Evolutionary conservation across 2,888 invertebrate species (phyloP), one percentile per base, ranked within the genome.

Genomic region (Caenorhabditis sp.): DNA sequence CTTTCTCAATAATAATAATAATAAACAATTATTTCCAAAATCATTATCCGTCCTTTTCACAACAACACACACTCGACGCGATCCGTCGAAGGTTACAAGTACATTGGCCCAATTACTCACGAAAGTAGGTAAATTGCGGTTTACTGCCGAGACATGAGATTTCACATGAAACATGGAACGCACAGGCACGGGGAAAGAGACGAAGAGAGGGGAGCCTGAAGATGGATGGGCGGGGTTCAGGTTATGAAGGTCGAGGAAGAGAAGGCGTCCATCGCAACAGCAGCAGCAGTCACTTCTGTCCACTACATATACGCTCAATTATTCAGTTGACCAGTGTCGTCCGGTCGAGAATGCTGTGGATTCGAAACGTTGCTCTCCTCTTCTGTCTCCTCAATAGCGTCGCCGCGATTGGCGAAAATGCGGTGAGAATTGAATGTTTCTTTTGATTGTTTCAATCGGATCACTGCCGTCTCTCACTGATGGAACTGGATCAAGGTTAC

Each of bases 381-480:
- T 71, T 63, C 48, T 78, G 72, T 61, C 20, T 72, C 35, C 41
- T 66, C 35, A 45, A 45, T 52, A 62, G 56, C 22, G 80, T 27
- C 13, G 32, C 52, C 4, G 83, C 84, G 7, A 88, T 88, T 63
- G 88, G 88, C 17, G 88, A 88, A 62, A 88, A 87, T 68, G 80
- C 86, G 55, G 88, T 88, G 13, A 17, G 17, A 30, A 20, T 20
- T 22, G 2, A 2, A n/a, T 46, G 35, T 55, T 26, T 41, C 20
- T n/a, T n/a, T n/a, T n/a, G n/a, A n/a, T n/a, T n/a, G n/a, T n/a
- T n/a, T n/a, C n/a, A n/a, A n/a, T n/a, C n/a, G n/a, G n/a, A n/a
- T n/a, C n/a, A n/a, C n/a, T n/a, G n/a, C n/a, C n/a, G n/a, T n/a
- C n/a, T n/a, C n/a, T n/a, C n/a, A n/a, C n/a, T n/a, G n/a, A n/a